Evolutionary conservation across 2,113 vertebrate species (phyloP).

Genomic region (Pipra filicauda): DNA sequence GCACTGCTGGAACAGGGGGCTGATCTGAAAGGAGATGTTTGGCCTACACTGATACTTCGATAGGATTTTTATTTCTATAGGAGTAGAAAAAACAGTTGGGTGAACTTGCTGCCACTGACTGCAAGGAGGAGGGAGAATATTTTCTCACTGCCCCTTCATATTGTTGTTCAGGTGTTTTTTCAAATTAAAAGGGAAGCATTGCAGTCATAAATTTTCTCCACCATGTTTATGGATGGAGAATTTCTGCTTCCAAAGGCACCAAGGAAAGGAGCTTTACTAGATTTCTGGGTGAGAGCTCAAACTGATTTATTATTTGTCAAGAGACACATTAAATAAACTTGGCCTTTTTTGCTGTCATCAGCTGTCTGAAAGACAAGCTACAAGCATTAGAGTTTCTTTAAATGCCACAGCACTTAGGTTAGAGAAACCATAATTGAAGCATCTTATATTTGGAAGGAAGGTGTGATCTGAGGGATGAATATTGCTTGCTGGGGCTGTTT

Average conservation of each 20-base stretch:
- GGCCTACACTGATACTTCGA: background rate
- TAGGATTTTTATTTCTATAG: background rate
- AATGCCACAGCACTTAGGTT: background rate
- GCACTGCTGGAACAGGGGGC: background rate
- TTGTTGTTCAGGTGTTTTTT: background rate
- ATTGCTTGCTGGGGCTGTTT: background rate
- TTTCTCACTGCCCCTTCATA: background rate
- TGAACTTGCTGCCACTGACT: background rate
- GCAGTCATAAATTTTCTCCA: background rate
- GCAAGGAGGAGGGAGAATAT: background rate
- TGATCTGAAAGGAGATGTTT: background rate
- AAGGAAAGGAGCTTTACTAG: background rate
- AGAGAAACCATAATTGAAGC: background rate
- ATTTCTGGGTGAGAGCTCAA: constrained; percentile 21
- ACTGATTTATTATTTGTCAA: constrained; percentile 54
- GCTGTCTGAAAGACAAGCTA: constrained; percentile 29
- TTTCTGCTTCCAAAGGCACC: constrained; percentile 11
- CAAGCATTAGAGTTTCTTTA: constrained; percentile 21
- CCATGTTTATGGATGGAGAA: background rate
- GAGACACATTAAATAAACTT: constrained; percentile 56
- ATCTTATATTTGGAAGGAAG: background rate
- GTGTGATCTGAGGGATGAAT: background rate
- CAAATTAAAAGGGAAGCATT: background rate
- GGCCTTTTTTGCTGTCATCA: constrained; percentile 52
- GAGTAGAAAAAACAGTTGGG: background rate